Base-by-base conservation (phyloP, 2,888 invertebrate species). In the Ariolimax columbianus region DNA sequence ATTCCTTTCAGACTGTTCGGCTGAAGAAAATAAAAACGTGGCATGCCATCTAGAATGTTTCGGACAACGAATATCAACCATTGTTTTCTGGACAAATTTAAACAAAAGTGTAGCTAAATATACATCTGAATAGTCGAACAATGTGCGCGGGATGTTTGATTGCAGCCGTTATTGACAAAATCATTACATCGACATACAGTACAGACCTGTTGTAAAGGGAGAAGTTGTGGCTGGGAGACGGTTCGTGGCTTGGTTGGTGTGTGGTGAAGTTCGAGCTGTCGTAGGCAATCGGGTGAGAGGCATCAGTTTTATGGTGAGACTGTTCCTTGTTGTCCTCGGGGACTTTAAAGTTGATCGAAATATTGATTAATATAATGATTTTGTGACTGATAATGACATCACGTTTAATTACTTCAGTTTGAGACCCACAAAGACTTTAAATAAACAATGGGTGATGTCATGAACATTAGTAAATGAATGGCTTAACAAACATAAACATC, bases 131-230 rank as follows among this genome's bases (percentile, higher is more conserved):
- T 40, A 7, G 72, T 72, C 0, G 38, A 19, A 23, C n/a, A 9
- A 1, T n/a, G 72, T 40, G 40, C 38, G 26, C 0, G 14, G 40
- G 40, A n/a, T 40, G 26, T 68, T 68, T 68, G 11, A 33, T 55
- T 36, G 72, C n/a, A 11, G 7, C 38, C 38, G 19, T 11, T 72
- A 72, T 72, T 38, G 72, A 75, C 51, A 75, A 33, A 51, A 47
- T 47, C 73, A 51, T 30, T 40, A 73, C 0, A 70, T 17, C 23
- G 23, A 40, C 26, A 72, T 2, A 72, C 38, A 43, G 11, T 26
- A 73, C 47, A 75, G 51, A 75, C 75, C 75, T 75, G 75, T 75
- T 51, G 75, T 47, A 26, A 6, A 38, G 23, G 40, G 72, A 43
- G 23, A 43, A 14, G 19, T 47, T 51, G 51, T 75, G 75, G 36